phyloP scores from a whole-genome alignment of 2,888 invertebrate species.

The Ectropis crepuscularia region DNA sequence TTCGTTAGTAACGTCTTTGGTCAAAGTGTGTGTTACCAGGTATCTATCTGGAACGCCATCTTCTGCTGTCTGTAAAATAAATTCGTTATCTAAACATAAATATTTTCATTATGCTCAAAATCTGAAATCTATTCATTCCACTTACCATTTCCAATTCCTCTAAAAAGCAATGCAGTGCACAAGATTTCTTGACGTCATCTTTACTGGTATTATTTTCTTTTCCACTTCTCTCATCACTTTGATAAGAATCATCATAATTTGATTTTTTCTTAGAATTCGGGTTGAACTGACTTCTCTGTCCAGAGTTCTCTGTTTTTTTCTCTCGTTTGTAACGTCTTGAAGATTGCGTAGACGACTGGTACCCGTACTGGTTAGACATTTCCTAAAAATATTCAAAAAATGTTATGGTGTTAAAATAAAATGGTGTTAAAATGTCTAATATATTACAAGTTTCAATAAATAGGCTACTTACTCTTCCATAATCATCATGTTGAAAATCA shows the following conservation, averaged over 20 bases:
- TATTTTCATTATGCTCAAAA: background rate
- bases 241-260: slow-evolving; percentile 51
- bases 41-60: slow-evolving; percentile 87
- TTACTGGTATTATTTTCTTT: slow-evolving; percentile 59
- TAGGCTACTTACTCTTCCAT: slow-evolving; percentile 60
- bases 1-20: slow-evolving; percentile 86
- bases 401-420: slow-evolving; percentile 2
- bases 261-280: slow-evolving; percentile 62
- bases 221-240: slow-evolving; percentile 58
- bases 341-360: slow-evolving; percentile 53
- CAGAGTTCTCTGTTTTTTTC: slow-evolving; percentile 66
- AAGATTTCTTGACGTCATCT: slow-evolving; percentile 68
- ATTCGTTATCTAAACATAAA: slow-evolving; percentile 13
- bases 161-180: slow-evolving; percentile 89
- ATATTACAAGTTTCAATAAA: background rate
- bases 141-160: slow-evolving; percentile 88
- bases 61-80: slow-evolving; percentile 78
- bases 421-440: background rate
- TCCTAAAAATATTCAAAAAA: slow-evolving; percentile 44
- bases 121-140: background rate
- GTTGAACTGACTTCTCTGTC: slow-evolving; percentile 76
- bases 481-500: slow-evolving; percentile 61
- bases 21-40: slow-evolving; percentile 85
- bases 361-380: slow-evolving; percentile 52
- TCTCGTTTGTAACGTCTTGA: slow-evolving; percentile 67